A percentile compares a stretch with the other conserved stretches of the same genome.
Conservation (phyloP, 2,113 vertebrate genomes). For the Eonycteris spelaea region DNA sequence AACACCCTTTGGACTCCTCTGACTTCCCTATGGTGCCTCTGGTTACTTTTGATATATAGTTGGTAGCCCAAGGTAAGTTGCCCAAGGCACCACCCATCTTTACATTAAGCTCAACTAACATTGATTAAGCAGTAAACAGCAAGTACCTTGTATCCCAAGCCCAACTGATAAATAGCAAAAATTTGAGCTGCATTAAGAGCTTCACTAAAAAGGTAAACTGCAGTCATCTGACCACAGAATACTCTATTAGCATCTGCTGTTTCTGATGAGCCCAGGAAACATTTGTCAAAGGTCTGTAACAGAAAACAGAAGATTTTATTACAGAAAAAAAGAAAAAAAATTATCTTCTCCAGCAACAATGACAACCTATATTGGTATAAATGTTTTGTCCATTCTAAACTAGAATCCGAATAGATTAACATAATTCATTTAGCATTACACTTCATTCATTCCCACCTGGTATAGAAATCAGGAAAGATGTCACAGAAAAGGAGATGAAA, state of each 20-base stretch:
- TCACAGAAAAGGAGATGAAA: background rate
- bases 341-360: background rate
- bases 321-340: background rate
- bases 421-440: slow-evolving; percentile 17
- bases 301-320: slow-evolving; percentile 50
- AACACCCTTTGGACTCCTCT: background rate
- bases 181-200: slow-evolving; percentile 97
- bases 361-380: background rate
- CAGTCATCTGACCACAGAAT: slow-evolving; percentile 98
- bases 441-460: background rate
- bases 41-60: background rate
- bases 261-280: slow-evolving; percentile 98
- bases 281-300: slow-evolving; percentile 97
- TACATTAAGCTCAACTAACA: background rate
- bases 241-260: slow-evolving; percentile 96
- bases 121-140: background rate
- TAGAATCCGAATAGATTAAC: background rate
- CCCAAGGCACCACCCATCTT: background rate
- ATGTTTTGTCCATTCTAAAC: background rate
- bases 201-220: slow-evolving; percentile 97
- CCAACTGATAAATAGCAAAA: slow-evolving; percentile 97
- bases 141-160: slow-evolving; percentile 95
- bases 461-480: background rate
- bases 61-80: background rate
- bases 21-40: background rate